A percentile compares a stretch with the other conserved stretches of the same genome.
phyloP scores from a whole-genome alignment of 2,888 invertebrate genomes.

The Ligdia adustata region DNA sequence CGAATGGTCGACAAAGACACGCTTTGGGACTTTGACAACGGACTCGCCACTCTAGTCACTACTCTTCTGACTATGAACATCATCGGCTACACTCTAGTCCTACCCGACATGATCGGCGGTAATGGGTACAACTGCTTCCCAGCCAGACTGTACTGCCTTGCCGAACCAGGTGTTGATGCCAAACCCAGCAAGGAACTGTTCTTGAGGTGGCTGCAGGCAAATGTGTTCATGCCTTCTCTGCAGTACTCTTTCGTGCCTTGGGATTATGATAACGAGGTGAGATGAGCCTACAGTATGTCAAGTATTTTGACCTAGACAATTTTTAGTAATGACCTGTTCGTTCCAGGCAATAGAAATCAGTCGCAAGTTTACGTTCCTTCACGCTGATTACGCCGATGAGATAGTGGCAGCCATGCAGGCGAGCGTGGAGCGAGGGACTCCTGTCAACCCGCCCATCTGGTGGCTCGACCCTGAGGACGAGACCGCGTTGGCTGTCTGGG shows the following conservation, averaged over 20 bases:
- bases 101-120: conserved; percentile 92
- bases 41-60: conserved; percentile 88
- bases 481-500: conserved; percentile 82
- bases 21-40: conserved; percentile 87
- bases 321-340: conserved; percentile 57
- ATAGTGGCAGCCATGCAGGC: conserved; percentile 86
- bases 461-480: conserved; percentile 90
- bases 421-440: conserved; percentile 85
- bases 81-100: conserved; percentile 88
- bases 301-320: too few species aligned
- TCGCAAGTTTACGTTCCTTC: conserved; percentile 85
- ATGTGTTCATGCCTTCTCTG: conserved; percentile 90
- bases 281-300: not conserved
- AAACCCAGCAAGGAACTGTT: conserved; percentile 85
- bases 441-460: conserved; percentile 94
- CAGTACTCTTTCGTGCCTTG: conserved; percentile 93
- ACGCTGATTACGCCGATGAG: conserved; percentile 84
- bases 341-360: conserved; percentile 85
- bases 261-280: conserved; percentile 87
- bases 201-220: conserved; percentile 91
- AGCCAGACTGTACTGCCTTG: too few species aligned
- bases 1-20: conserved; percentile 92
- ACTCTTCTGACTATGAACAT: conserved; percentile 86
- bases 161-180: too few species aligned
- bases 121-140: conserved; percentile 86